Percentiles rank a stretch among this genome's conserved stretches.
Evolutionary conservation across 92 coral and sea anemone genomes (phyloP).

Genomic region (Heliopora coerulea): DNA sequence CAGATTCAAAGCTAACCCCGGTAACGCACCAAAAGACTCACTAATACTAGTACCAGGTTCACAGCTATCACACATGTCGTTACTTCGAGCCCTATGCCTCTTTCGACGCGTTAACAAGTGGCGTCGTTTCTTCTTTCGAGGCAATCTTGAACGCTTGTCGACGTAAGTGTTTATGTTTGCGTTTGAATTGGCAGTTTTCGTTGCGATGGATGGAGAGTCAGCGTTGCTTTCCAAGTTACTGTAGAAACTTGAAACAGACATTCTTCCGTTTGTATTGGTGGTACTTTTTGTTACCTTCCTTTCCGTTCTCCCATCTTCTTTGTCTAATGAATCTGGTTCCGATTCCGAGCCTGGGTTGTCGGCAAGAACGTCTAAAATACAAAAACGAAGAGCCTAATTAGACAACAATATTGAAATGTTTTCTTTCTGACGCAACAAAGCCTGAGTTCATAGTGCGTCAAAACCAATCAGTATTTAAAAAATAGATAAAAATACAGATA

Average conservation of each 20-base stretch:
- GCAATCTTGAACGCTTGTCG: background rate
- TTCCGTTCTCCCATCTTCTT: background rate
- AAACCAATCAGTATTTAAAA: no score
- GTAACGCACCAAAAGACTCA: background rate
- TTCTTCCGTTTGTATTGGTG: background rate
- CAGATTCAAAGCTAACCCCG: background rate
- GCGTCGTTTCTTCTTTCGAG: constrained; percentile 30
- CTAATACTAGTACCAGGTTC: background rate
- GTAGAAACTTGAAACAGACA: constrained; percentile 1
- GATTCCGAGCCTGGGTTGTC: constrained; percentile 18
- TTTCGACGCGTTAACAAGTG: constrained; percentile 19
- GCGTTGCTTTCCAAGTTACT: background rate
- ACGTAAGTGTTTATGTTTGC: no score
- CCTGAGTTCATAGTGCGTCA: no score
- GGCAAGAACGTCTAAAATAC: background rate
- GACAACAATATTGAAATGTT: no score
- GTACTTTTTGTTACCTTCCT: background rate
- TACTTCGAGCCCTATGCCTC: background rate
- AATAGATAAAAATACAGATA: no score
- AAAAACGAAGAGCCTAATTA: background rate
- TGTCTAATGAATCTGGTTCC: constrained; percentile 9
- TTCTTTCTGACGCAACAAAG: no score
- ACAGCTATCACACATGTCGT: background rate
- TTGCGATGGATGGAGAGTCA: background rate
- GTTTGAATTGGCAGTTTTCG: background rate